Percentiles rank a stretch among this genome's conserved stretches.
Evolutionary conservation across 2,113 vertebrate genomes (phyloP).

Genomic region (Himantopus leucocephalus): DNA sequence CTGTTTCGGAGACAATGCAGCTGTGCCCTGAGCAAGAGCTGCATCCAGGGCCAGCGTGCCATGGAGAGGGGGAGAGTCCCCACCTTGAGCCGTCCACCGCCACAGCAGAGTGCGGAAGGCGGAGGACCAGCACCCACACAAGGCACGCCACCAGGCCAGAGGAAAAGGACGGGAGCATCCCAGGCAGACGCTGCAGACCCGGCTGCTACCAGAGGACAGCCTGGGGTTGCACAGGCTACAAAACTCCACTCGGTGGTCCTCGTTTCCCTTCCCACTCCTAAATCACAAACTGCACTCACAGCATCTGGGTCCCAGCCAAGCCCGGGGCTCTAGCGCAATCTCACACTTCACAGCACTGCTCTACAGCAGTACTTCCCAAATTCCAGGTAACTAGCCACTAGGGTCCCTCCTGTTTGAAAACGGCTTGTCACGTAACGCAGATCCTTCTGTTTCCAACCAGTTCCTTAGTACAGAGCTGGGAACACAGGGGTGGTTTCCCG

Average conservation of each 20-base stretch:
- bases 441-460: background rate
- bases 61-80: background rate
- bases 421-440: rapidly evolving
- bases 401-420: background rate
- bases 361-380: background rate
- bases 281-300: background rate
- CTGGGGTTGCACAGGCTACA: background rate
- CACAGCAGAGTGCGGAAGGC: background rate
- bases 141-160: background rate
- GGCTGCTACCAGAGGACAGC: background rate
- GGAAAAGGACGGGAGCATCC: background rate
- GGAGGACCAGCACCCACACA: background rate
- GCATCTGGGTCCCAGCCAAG: background rate
- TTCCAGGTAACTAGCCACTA: rapidly evolving
- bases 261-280: background rate
- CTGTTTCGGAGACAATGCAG: background rate
- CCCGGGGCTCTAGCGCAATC: background rate
- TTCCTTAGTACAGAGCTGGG: background rate
- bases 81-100: rapidly evolving
- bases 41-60: background rate
- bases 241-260: background rate
- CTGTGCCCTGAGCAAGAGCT: background rate
- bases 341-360: background rate
- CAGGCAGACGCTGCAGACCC: background rate
- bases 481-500: rapidly evolving